Base-by-base conservation (phyloP, 64 coral and sea anemone genomes). In the Montipora foliosa region DNA sequence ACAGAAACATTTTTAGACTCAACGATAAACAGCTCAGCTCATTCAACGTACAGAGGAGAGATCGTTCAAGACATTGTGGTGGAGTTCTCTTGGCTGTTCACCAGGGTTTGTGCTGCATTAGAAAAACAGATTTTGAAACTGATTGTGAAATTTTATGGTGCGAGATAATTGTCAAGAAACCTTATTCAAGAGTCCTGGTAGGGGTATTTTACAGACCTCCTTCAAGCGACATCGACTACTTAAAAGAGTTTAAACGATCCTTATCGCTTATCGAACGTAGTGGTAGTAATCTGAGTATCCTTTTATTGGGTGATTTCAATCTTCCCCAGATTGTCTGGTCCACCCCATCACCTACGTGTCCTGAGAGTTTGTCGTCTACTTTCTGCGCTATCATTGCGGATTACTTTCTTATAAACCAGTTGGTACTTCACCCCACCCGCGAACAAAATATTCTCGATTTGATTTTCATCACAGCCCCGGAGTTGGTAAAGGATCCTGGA, bases 281-380 rank as follows among this genome's bases (percentile, higher is more conserved):
- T 81, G 79, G 79, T 59, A 81, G 59, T 22, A 81, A 81, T 81
- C 20, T 81, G 45, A 81, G 50, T 81, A 81, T 59, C 49, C 49
- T 81, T 59, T 88, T 88, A 88, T 75, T 88, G 47, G 85, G 85
- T 22, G 85, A 88, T 17, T 88, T 88, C 47, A 88, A 88, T 75
- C 52, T 37, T 75, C 85, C 85, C 64, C 47, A 75, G 12, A 88
- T 88, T 70, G 85, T 53, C 52, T 88, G 85, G 85, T 75, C 68
- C 10, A 57, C 68, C 0, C 85, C 85, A 71, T 88, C 70, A 74
- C 67, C 85, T 1, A 53, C 85, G 68, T 74, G 68, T 74, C 61
- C 79, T 82, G 83, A 81, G 3, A 71, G 48, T 71, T 71, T 80
- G 76, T 80, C 76, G 47, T 71, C 78, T 64, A 24, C 58, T 49